Conservation (phyloP, 1,140 invertebrate genomes). For the Penaeus indicus region DNA sequence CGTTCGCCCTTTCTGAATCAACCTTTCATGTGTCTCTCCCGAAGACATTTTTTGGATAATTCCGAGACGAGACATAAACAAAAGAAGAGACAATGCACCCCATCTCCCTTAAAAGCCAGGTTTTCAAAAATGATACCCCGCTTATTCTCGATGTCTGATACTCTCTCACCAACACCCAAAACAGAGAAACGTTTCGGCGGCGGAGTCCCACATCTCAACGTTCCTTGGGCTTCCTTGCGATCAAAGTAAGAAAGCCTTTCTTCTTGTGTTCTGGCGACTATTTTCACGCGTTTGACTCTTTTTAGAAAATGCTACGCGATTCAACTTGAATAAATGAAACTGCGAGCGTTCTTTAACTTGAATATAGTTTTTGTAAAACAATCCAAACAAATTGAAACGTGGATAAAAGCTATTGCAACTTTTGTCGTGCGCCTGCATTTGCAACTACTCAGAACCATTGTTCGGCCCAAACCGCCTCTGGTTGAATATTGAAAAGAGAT, state of each 20-base stretch:
- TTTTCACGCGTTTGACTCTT: no score
- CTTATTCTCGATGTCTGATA: slow-evolving; percentile 57
- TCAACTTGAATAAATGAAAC: no score
- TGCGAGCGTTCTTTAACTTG: no score
- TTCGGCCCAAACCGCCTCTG: slow-evolving; percentile 59
- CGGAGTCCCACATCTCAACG: background rate
- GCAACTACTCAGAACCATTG: slow-evolving; percentile 56
- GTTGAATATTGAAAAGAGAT: slow-evolving; percentile 64
- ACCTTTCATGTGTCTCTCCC: slow-evolving; percentile 1
- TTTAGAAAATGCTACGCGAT: no score
- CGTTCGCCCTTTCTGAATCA: slow-evolving; percentile 18
- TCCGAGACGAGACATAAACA: slow-evolving; percentile 52
- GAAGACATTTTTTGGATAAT: slow-evolving; percentile 50
- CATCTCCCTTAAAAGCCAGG: slow-evolving; percentile 59
- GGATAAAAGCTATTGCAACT: slow-evolving; percentile 27
- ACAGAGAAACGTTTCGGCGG: background rate
- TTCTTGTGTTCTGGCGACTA: no score
- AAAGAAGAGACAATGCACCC: slow-evolving; percentile 55
- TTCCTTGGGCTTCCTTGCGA: background rate
- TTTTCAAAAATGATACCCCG: slow-evolving; percentile 56
- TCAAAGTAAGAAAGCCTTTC: no score
- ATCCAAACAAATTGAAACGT: slow-evolving; percentile 26
- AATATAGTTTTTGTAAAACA: slow-evolving; percentile 8
- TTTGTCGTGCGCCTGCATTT: slow-evolving; percentile 44
- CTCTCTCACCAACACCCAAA: slow-evolving; percentile 34